Evolutionary conservation across 2,888 invertebrate genomes (phyloP).

Genomic region (Agrochola lota): DNA sequence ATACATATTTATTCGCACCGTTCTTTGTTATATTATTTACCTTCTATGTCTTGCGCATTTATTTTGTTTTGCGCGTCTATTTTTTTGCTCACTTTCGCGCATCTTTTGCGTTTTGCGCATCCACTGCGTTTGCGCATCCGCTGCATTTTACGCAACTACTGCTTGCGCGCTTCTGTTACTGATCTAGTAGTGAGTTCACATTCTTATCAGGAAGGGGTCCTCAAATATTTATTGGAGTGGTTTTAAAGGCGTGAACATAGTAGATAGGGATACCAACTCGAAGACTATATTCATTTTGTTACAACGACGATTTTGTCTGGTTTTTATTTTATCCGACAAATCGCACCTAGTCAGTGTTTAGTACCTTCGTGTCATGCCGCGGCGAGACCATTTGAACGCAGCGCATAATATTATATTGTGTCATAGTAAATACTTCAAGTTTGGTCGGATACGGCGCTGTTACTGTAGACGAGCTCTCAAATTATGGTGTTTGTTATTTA

Average conservation of each 20-base stretch:
- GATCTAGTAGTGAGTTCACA: not conserved
- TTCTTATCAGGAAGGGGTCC: not conserved
- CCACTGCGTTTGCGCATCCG: not conserved
- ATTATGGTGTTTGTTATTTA: not conserved
- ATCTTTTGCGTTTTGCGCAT: not conserved
- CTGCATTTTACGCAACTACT: not conserved
- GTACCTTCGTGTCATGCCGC: slow-evolving; percentile 11
- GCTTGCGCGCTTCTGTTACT: not conserved
- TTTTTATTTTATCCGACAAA: slow-evolving; percentile 14
- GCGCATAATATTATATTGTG: slow-evolving; percentile 49
- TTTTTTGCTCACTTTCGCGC: not conserved
- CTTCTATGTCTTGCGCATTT: not conserved
- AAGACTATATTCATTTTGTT: slow-evolving; percentile 9
- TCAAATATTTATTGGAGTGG: not conserved
- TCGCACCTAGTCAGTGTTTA: slow-evolving; percentile 54
- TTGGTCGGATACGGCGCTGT: slow-evolving; percentile 49
- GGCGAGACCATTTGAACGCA: slow-evolving; percentile 45
- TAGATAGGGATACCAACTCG: not conserved
- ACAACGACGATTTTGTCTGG: not conserved
- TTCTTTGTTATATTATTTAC: not conserved
- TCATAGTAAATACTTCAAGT: slow-evolving; percentile 62
- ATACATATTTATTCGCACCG: slow-evolving; percentile 4
- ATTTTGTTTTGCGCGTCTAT: not conserved
- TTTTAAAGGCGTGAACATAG: not conserved
- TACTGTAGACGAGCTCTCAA: slow-evolving; percentile 1